Conservation (phyloP, 2,888 invertebrate species). For the Watsonalla cultraria region DNA sequence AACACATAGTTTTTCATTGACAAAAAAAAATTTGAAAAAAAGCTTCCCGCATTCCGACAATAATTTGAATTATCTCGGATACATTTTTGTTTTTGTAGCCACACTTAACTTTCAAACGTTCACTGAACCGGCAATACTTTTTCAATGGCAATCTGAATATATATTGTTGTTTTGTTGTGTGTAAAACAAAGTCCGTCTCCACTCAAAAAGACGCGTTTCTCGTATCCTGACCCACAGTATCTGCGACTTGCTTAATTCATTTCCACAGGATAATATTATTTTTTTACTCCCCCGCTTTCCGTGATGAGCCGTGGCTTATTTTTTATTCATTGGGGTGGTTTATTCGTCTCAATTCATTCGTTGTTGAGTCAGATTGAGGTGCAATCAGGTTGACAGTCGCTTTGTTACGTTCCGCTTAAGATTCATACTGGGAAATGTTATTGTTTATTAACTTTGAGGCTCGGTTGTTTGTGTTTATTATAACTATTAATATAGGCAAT, state of each 20-base stretch:
- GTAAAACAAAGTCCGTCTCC: constrained; percentile 19
- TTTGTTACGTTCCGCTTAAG: constrained; percentile 12
- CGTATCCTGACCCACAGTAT: constrained; percentile 54
- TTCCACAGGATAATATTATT: constrained; percentile 79
- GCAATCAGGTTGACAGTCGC: constrained; percentile 58
- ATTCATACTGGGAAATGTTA: constrained; percentile 9
- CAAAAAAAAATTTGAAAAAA: too few species aligned
- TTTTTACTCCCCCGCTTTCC: constrained; percentile 72
- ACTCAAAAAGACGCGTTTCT: constrained; percentile 17
- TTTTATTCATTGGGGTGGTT: constrained; percentile 74
- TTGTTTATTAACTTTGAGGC: constrained; percentile 9
- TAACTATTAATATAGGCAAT: not conserved
- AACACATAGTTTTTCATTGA: too few species aligned
- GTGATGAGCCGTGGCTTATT: constrained; percentile 71
- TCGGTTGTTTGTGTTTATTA: constrained; percentile 9
- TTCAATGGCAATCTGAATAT: not conserved
- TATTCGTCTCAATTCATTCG: constrained; percentile 55
- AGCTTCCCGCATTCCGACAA: too few species aligned
- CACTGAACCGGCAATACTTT: too few species aligned
- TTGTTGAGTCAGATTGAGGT: constrained; percentile 57
- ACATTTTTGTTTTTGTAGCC: too few species aligned
- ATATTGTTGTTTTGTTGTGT: not conserved
- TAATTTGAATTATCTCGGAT: too few species aligned
- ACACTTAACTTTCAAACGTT: too few species aligned
- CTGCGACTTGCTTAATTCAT: constrained; percentile 76